These are phyloP conservation scores for Drosophila rufa DNA, from an alignment of 1,140 invertebrate species.

Conservation along the genomic window DNA sequence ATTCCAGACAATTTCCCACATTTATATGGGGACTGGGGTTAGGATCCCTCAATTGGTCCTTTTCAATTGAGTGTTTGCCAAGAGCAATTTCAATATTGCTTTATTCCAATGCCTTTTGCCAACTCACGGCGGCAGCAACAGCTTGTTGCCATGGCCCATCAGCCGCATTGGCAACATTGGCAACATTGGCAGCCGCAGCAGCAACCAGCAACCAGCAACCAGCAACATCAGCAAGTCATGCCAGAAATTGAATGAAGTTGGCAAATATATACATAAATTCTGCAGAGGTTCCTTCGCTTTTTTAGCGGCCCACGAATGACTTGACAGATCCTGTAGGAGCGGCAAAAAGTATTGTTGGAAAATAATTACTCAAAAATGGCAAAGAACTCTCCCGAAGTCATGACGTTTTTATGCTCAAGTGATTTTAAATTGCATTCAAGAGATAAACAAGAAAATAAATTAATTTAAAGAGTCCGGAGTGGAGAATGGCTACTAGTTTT, in stretches of 20 bases:
- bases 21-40: slow-evolving; percentile 24
- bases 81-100: slow-evolving; percentile 50
- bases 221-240: slow-evolving; percentile 52
- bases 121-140: slow-evolving; percentile 41
- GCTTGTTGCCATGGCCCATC: slow-evolving; percentile 41
- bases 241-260: slow-evolving; percentile 53
- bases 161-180: slow-evolving; percentile 22
- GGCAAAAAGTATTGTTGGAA: slow-evolving; percentile 23
- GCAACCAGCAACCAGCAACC: slow-evolving; percentile 12
- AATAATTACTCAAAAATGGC: slow-evolving; percentile 34
- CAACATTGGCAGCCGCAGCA: slow-evolving; percentile 17
- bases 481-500: not conserved
- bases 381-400: slow-evolving; percentile 6
- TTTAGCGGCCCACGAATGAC: slow-evolving; percentile 31
- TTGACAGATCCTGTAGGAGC: slow-evolving; percentile 33
- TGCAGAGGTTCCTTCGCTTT: not conserved
- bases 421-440: slow-evolving; percentile 1
- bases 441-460: slow-evolving; percentile 1
- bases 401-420: not conserved
- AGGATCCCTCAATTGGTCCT: slow-evolving; percentile 32
- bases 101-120: slow-evolving; percentile 40
- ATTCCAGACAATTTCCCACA: slow-evolving; percentile 62
- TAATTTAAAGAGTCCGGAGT: not conserved
- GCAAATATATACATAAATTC: slow-evolving; percentile 29
- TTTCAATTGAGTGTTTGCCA: slow-evolving; percentile 49